These are phyloP conservation scores for Lacanobia wlatinum DNA, from an alignment of 2,888 invertebrate genomes.

Conservation along the genomic window DNA sequence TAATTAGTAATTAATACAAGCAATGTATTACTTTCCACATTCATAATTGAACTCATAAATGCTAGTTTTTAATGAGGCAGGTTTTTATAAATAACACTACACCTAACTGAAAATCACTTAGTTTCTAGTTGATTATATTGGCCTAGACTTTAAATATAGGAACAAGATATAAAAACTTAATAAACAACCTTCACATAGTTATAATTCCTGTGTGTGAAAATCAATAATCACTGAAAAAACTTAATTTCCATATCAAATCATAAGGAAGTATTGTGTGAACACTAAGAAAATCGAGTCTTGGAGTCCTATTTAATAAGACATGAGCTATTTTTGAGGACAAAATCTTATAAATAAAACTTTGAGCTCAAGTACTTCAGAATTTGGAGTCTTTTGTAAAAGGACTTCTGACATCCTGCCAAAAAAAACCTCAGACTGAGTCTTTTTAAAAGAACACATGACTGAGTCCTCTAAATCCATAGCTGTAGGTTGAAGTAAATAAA, in stretches of 20 bases:
- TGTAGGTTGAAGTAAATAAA: too few relatives aligned
- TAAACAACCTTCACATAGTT: conserved; percentile 17
- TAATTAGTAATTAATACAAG: conserved; percentile 6
- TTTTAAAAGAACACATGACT: too few relatives aligned
- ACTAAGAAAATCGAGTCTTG: too few relatives aligned
- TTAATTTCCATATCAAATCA: background rate
- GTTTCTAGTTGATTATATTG: conserved; percentile 35
- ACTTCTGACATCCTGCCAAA: too few relatives aligned
- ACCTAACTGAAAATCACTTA: conserved; percentile 13
- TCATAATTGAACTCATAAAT: conserved; percentile 9
- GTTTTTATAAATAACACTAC: background rate
- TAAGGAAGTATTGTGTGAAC: too few relatives aligned
- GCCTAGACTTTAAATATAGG: conserved; percentile 7
- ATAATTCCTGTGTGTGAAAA: background rate
- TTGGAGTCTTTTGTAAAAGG: too few relatives aligned
- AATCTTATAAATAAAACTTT: too few relatives aligned
- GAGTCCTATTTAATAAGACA: too few relatives aligned
- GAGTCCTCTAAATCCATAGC: too few relatives aligned
- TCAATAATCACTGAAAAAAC: background rate
- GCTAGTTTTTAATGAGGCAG: conserved; percentile 3
- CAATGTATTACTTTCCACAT: conserved; percentile 1
- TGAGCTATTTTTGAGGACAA: too few relatives aligned
- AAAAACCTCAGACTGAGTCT: too few relatives aligned
- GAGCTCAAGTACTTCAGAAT: too few relatives aligned
- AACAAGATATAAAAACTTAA: background rate